Percentiles rank a stretch among this genome's conserved stretches.
These are phyloP conservation scores for Hipparchia semele DNA, from an alignment of 2,888 invertebrate species.

Conservation along the genomic window DNA sequence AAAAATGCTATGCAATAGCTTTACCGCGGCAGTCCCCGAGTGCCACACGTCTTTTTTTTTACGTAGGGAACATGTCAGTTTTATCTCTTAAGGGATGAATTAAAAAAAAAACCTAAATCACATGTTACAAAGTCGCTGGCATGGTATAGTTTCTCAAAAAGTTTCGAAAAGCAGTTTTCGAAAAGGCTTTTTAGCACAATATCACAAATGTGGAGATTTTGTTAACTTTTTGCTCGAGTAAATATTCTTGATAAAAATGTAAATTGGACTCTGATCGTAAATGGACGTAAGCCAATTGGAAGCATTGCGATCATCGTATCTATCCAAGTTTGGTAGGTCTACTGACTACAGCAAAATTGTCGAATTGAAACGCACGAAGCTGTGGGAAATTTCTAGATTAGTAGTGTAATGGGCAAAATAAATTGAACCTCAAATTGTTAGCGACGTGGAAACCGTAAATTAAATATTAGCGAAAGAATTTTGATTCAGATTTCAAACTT, in stretches of 20 bases:
- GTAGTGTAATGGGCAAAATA: not conserved
- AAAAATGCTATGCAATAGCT: too few relatives aligned
- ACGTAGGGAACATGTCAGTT: too few relatives aligned
- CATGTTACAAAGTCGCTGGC: not conserved
- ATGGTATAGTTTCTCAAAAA: not conserved
- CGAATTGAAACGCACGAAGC: not conserved
- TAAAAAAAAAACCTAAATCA: too few relatives aligned
- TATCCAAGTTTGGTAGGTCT: not conserved
- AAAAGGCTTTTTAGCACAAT: not conserved
- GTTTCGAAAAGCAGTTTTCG: not conserved
- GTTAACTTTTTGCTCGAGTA: not conserved
- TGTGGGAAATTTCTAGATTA: constrained; percentile 3
- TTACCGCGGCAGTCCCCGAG: too few relatives aligned
- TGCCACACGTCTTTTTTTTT: too few relatives aligned
- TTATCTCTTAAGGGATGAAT: too few relatives aligned
- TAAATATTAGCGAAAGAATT: not conserved
- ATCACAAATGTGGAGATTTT: not conserved
- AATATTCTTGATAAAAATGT: not conserved
- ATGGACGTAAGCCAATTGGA: not conserved
- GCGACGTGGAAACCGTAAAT: not conserved
- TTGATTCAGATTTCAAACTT: too few relatives aligned
- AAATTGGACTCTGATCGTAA: not conserved
- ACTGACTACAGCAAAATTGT: not conserved
- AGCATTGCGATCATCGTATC: not conserved
- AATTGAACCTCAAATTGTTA: not conserved